Conservation (phyloP, 2,888 invertebrate species). For the Serripes groenlandicus region DNA sequence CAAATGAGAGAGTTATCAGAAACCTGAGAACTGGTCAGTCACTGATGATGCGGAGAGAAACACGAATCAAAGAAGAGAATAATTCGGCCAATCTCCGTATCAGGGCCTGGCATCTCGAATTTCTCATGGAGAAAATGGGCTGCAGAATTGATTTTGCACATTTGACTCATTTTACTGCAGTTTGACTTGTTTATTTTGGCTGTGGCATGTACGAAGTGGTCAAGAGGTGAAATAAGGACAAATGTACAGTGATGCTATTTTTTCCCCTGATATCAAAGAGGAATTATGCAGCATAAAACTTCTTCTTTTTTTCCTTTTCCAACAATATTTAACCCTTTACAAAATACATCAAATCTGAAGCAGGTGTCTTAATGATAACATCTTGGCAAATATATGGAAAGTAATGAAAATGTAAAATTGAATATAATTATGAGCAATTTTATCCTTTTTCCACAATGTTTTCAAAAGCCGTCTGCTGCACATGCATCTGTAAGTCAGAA, state of each 20-base stretch:
- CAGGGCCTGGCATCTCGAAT: conserved; percentile 5
- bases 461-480: too few species aligned
- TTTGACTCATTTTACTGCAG: conserved; percentile 17
- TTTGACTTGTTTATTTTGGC: conserved; percentile 19
- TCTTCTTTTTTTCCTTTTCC: too few species aligned
- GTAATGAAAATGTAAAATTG: too few species aligned
- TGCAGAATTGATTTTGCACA: conserved; percentile 33
- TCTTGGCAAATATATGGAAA: too few species aligned
- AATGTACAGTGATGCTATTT: not conserved
- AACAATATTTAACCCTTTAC: too few species aligned
- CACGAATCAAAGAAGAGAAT: conserved; percentile 18
- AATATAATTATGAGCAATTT: too few species aligned
- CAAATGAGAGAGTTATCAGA: not conserved
- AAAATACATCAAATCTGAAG: too few species aligned
- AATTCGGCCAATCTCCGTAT: conserved; percentile 20
- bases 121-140: conserved; percentile 10
- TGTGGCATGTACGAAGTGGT: conserved; percentile 1
- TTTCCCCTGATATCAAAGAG: too few species aligned
- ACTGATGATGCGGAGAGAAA: not conserved
- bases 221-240: conserved; percentile 9
- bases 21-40: conserved; percentile 19
- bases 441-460: too few species aligned
- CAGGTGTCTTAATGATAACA: too few species aligned
- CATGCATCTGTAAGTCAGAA: too few species aligned
- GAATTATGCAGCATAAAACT: too few species aligned